Percentiles rank a stretch among this genome's conserved stretches.
These are phyloP conservation scores for Danio albolineatus DNA, from an alignment of 2,797 vertebrate species.

Conservation along the genomic window DNA sequence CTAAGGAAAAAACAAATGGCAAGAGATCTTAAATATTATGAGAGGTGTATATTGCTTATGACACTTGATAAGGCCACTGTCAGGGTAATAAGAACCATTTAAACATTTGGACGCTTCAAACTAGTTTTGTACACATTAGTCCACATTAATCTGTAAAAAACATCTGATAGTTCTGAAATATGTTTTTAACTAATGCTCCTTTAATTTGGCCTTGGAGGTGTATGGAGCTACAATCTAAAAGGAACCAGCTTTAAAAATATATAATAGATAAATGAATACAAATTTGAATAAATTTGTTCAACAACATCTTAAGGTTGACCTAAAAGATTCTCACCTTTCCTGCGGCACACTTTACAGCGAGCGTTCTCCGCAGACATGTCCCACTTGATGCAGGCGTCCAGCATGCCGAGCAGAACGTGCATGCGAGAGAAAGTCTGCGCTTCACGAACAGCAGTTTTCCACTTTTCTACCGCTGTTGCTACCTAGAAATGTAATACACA, in stretches of 20 bases:
- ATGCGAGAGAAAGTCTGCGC: constrained; percentile 97
- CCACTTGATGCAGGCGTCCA: constrained; percentile 98
- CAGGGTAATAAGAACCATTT: neutral
- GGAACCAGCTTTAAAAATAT: no score
- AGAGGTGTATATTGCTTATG: neutral
- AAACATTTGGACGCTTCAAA: neutral
- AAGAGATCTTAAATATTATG: neutral
- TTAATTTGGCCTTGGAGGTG: no score
- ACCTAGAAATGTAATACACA: constrained; percentile 76
- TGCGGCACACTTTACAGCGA: constrained; percentile 97
- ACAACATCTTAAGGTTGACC: neutral
- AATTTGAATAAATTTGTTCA: no score
- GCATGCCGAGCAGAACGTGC: constrained; percentile 96
- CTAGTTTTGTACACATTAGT: no score
- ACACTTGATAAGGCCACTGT: neutral
- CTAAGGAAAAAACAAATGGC: neutral
- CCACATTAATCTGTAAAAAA: no score
- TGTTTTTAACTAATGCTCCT: no score
- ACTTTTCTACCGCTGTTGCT: constrained; percentile 94
- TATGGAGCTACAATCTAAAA: no score
- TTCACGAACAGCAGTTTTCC: constrained; percentile 92
- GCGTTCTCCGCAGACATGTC: constrained; percentile 99
- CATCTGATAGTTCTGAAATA: no score
- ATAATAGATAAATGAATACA: no score
- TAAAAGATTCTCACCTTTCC: constrained; percentile 83